phyloP scores from a whole-genome alignment of 2,888 invertebrate species.

The Blera fallax region DNA sequence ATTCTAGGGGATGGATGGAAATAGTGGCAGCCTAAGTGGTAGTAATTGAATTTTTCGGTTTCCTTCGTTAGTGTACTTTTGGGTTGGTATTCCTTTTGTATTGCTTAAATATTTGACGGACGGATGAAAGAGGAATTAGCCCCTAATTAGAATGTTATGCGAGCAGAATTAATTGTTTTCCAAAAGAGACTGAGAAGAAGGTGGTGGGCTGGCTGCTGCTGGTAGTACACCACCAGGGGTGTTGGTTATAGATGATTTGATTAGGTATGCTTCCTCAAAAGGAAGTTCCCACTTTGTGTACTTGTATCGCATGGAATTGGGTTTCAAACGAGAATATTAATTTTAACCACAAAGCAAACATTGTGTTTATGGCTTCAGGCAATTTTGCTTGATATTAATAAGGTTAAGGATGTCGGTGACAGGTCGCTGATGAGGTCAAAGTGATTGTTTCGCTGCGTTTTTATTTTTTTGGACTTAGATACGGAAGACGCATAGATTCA shows the following conservation, averaged over 20 bases:
- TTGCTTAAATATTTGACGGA: constrained; percentile 41
- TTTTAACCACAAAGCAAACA: not conserved
- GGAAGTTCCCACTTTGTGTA: not conserved
- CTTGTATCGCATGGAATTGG: not conserved
- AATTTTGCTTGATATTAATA: not conserved
- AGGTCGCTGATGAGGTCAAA: not conserved
- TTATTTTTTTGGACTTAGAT: no score
- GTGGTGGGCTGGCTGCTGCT: not conserved
- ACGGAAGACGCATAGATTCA: no score
- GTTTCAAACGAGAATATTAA: not conserved
- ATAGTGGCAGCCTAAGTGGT: constrained; percentile 17
- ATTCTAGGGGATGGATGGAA: not conserved
- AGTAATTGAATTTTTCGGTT: constrained; percentile 58
- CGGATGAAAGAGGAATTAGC: constrained; percentile 55
- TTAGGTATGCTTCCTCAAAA: not conserved
- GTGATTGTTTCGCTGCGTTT: not conserved
- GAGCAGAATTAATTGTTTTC: constrained; percentile 52
- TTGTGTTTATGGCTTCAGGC: not conserved
- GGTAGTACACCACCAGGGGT: not conserved
- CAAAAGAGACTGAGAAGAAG: not conserved
- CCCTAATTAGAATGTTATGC: constrained; percentile 60
- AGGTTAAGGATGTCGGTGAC: not conserved
- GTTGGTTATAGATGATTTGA: constrained; percentile 5
- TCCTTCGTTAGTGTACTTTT: constrained; percentile 6
- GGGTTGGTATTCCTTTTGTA: constrained; percentile 11